These are phyloP conservation scores for Sipha flava DNA, from an alignment of 1,140 invertebrate species.

Conservation along the genomic window DNA sequence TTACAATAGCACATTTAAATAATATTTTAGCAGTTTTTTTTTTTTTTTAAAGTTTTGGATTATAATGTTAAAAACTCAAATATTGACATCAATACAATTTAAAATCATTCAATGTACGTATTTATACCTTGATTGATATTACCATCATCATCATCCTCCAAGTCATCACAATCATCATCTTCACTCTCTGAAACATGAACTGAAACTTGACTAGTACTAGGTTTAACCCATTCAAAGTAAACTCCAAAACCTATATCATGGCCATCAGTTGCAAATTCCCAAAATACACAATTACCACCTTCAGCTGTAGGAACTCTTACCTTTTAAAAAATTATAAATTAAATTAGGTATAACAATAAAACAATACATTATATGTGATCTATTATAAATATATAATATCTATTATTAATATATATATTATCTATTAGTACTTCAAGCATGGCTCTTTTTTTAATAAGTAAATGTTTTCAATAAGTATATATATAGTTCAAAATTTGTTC, in stretches of 20 bases:
- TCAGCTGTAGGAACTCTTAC: conserved; percentile 93
- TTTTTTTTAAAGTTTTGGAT: neutral
- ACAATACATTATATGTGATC: too few species aligned
- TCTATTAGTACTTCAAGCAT: too few species aligned
- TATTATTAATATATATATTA: too few species aligned
- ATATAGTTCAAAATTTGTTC: too few species aligned
- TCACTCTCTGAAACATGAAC: conserved; percentile 86
- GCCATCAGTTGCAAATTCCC: conserved; percentile 98
- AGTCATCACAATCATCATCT: conserved; percentile 67
- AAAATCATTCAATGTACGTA: neutral
- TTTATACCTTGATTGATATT: conserved; percentile 39
- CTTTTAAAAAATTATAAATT: too few species aligned
- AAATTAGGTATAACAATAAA: too few species aligned
- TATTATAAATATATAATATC: too few species aligned
- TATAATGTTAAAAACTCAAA: neutral
- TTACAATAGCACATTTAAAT: neutral
- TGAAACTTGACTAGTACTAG: conserved; percentile 70
- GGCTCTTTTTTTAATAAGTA: too few species aligned
- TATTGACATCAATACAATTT: neutral
- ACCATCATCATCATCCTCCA: conserved; percentile 64
- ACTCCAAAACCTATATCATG: conserved; percentile 99
- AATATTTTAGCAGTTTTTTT: neutral
- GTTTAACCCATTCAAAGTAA: conserved; percentile 95
- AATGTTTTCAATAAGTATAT: too few species aligned
- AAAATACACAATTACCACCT: conserved; percentile 89